Evolutionary conservation across 2,113 vertebrate species (phyloP), one percentile per base, ranked within the genome.

Genomic region (Mixornis gularis): DNA sequence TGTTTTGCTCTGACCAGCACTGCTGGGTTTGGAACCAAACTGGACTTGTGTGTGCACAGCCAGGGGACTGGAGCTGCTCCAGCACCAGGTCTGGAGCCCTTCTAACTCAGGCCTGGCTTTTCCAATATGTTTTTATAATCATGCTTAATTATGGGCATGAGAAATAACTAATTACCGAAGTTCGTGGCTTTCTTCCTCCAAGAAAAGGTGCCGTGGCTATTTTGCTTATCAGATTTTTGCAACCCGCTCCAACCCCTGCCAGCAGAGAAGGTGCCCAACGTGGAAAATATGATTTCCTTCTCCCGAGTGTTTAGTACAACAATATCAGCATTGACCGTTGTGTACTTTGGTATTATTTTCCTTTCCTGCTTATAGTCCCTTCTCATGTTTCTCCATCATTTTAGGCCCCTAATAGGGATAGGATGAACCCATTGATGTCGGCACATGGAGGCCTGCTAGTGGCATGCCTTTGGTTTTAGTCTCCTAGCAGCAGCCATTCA

Each of bases 361-460:
- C 94, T 96, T 97, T 96, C 95, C 94, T 96, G 94, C 96, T 94
- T 88, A 85, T 95, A 94, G 95, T 93, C 92, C 93, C 96, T 96
- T 97, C 97, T 97, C 97, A 97, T 98, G 97, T 98, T 98, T 98
- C 98, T 98, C 96, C 97, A 98, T 97, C 97, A 97, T 97, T 97
- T 97, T 91, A 97, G 97, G 90, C 89, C 97, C 96, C 94, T 93
- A 97, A 97, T 96, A 95, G 95, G 95, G 95, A 96, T 96, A 91
- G 97, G 96, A 96, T 96, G 95, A 97, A 97, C 92, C 94, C 95
- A 94, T 97, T 95, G 96, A 95, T 95, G 97, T 97, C 94, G 94
- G 95, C 96, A 88, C 95, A 92, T 92, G 95, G 97, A 96, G 96
- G 94, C 95, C 84, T 46, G 93, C 71, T 90, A 96, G 96, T 96